Conservation (phyloP, 2,888 invertebrate species). For the Keiferia lycopersicella region DNA sequence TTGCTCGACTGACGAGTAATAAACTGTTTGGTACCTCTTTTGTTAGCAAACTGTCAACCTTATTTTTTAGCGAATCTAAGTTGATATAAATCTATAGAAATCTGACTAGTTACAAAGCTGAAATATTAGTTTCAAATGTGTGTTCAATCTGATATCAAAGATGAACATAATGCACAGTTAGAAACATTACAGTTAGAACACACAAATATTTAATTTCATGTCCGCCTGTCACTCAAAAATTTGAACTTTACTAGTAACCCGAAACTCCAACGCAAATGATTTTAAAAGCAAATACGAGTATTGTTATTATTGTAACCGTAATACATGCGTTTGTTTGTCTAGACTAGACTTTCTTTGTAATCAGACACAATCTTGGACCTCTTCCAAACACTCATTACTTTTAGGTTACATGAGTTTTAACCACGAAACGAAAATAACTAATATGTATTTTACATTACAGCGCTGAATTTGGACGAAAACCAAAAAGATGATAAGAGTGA, state of each 20-base stretch:
- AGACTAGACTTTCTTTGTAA: conserved; percentile 17
- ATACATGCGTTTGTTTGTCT: conserved; percentile 1
- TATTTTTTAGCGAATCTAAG: too few species aligned
- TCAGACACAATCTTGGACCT: conserved; percentile 44
- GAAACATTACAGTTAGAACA: background rate
- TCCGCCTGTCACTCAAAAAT: conserved; percentile 3
- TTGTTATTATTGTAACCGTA: conserved; percentile 1
- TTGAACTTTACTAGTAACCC: background rate
- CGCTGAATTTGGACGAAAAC: conserved; percentile 47
- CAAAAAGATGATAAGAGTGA: conserved; percentile 73
- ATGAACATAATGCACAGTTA: background rate
- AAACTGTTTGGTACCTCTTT: background rate
- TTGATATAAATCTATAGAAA: too few species aligned
- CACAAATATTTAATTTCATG: background rate
- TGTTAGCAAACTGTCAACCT: too few species aligned
- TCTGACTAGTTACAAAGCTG: too few species aligned
- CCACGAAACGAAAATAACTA: background rate
- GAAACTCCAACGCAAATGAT: background rate
- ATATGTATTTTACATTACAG: conserved; percentile 20
- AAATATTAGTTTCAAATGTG: too few species aligned
- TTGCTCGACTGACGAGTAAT: too few species aligned
- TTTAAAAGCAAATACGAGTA: background rate
- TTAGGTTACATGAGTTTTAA: conserved; percentile 39
- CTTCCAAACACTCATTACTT: conserved; percentile 46
- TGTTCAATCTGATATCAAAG: background rate